A percentile compares a stretch with the other conserved stretches of the same genome.
Conservation (phyloP, 2,888 invertebrate species). For the Drosophila picticornis region DNA sequence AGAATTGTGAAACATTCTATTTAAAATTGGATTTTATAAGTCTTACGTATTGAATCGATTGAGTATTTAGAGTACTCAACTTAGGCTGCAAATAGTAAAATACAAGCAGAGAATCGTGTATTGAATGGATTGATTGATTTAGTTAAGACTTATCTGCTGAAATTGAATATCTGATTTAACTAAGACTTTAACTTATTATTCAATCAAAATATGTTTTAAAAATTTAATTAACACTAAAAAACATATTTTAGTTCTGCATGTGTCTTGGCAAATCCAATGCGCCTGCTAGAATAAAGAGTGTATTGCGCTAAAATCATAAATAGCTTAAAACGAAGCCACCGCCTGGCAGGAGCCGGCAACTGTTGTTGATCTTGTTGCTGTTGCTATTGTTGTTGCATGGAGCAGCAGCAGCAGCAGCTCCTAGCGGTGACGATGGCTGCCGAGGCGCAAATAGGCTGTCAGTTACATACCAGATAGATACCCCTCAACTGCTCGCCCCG, state of each 20-base stretch:
- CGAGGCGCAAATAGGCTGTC: conserved; percentile 76
- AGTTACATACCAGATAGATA: conserved; percentile 52
- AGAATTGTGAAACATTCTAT: background rate
- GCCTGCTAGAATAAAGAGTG: conserved; percentile 12
- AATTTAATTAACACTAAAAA: background rate
- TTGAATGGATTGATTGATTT: background rate
- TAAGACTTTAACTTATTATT: background rate
- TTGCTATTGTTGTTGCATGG: conserved; percentile 12
- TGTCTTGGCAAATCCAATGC: background rate
- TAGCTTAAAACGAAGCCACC: conserved; percentile 70
- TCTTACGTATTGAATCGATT: background rate
- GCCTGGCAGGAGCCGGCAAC: conserved; percentile 70
- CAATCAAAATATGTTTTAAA: no score
- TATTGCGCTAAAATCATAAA: conserved; percentile 70
- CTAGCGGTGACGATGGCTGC: conserved; percentile 39
- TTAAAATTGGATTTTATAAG: background rate
- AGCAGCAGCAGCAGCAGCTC: conserved; percentile 10
- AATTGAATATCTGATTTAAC: background rate
- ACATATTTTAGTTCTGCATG: background rate
- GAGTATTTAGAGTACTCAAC: background rate
- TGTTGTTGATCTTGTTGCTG: conserved; percentile 1
- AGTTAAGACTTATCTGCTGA: background rate
- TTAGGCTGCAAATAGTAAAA: background rate
- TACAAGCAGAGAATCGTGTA: background rate
- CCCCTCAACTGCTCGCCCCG: conserved; percentile 1